These are phyloP conservation scores for Nezara viridula DNA, from an alignment of 2,888 invertebrate species.

Conservation along the genomic window DNA sequence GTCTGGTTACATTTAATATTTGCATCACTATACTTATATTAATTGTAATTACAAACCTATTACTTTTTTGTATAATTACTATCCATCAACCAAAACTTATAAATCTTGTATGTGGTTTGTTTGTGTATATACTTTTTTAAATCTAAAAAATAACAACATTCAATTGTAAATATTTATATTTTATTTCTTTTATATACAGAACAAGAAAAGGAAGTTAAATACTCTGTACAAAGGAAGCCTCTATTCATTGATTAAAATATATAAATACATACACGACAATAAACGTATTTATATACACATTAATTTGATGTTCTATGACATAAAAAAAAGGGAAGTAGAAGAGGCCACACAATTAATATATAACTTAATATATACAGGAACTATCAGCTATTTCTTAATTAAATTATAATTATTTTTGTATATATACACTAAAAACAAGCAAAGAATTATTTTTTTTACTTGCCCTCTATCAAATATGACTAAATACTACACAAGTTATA, in stretches of 20 bases:
- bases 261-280: slow-evolving; percentile 28
- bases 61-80: no score
- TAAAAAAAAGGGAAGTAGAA: neutral
- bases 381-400: slow-evolving; percentile 36
- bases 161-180: slow-evolving; percentile 39
- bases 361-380: slow-evolving; percentile 49
- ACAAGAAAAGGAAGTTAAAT: slow-evolving; percentile 36
- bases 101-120: no score
- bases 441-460: neutral
- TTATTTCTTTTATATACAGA: slow-evolving; percentile 27
- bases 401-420: neutral
- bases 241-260: neutral
- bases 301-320: slow-evolving; percentile 14
- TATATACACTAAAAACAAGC: slow-evolving; percentile 51
- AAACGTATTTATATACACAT: slow-evolving; percentile 1
- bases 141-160: neutral
- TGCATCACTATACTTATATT: no score
- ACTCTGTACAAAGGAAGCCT: slow-evolving; percentile 47
- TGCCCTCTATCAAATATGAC: slow-evolving; percentile 19
- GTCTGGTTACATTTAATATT: no score
- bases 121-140: neutral
- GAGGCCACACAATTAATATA: slow-evolving; percentile 12
- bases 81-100: no score
- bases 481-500: slow-evolving; percentile 47
- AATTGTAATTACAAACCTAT: no score